These are phyloP conservation scores for Oryzias curvinotus DNA, from an alignment of 2,113 vertebrate species.

Conservation along the genomic window DNA sequence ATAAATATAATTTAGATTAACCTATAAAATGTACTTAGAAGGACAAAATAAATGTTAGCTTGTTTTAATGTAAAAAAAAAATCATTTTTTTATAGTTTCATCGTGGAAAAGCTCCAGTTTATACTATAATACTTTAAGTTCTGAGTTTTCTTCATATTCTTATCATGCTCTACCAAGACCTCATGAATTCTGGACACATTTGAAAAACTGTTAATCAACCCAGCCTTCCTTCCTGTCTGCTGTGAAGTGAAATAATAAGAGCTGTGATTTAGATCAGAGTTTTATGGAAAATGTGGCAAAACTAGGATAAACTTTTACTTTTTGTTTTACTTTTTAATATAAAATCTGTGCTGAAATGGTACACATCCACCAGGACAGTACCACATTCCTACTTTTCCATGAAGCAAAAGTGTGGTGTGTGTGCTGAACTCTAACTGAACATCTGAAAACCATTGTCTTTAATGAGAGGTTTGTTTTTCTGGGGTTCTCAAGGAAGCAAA, in stretches of 20 bases:
- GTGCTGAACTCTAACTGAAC: background rate
- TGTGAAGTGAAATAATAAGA: background rate
- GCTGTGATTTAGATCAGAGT: background rate
- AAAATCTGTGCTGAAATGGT: slow-evolving; percentile 13
- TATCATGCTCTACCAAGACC: background rate
- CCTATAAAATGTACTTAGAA: too few species aligned
- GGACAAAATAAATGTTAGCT: too few species aligned
- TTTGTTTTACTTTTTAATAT: background rate
- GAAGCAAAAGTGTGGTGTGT: slow-evolving; percentile 24
- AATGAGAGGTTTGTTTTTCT: background rate
- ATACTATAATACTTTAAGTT: background rate
- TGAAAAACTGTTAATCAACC: background rate
- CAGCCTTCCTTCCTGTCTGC: background rate
- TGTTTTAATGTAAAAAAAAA: background rate
- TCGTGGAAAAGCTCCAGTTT: background rate
- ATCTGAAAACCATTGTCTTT: background rate
- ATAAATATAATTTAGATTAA: too few species aligned
- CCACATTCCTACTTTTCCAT: background rate
- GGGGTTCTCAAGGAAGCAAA: background rate
- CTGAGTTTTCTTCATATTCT: background rate
- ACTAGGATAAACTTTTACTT: background rate
- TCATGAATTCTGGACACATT: background rate
- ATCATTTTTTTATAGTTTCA: background rate
- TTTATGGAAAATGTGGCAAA: background rate
- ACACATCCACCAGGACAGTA: background rate